Conservation (phyloP, 2,797 vertebrate species). For the Lacerta agilis region DNA sequence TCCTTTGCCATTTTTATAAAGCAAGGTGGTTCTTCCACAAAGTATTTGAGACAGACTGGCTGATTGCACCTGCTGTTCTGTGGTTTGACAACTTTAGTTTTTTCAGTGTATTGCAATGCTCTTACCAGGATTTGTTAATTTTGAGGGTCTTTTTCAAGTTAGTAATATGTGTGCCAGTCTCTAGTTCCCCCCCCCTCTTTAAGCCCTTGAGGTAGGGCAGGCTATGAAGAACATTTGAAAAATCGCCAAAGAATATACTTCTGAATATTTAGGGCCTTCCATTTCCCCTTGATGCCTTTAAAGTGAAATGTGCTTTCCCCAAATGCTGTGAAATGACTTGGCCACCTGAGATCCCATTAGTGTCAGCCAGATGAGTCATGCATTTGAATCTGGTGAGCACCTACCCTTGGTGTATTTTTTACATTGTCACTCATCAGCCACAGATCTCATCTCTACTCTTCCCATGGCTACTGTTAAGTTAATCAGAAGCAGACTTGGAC, state of each 20-base stretch:
- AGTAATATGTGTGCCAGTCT: no score
- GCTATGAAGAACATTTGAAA: neutral
- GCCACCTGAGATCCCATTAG: neutral
- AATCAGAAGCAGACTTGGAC: constrained; percentile 27
- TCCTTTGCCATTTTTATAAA: no score
- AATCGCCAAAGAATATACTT: neutral
- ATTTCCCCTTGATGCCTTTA: neutral
- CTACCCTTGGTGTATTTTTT: neutral
- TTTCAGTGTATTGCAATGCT: no score
- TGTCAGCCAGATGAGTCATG: neutral
- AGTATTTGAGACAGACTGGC: neutral
- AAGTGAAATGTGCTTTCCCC: neutral
- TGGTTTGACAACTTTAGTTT: neutral
- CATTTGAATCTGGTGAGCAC: neutral
- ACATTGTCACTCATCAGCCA: no score
- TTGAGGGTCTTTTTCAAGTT: neutral
- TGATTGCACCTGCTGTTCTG: neutral
- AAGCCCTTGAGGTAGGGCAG: neutral
- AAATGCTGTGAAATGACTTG: constrained; percentile 8
- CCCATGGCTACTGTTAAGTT: neutral
- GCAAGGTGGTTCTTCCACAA: neutral
- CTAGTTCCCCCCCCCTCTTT: neutral
- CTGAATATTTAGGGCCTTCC: neutral
- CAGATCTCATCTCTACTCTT: constrained; percentile 16
- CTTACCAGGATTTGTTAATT: no score